These are phyloP conservation scores for Syrrhaptes paradoxus DNA, from an alignment of 2,113 vertebrate species.

Conservation along the genomic window DNA sequence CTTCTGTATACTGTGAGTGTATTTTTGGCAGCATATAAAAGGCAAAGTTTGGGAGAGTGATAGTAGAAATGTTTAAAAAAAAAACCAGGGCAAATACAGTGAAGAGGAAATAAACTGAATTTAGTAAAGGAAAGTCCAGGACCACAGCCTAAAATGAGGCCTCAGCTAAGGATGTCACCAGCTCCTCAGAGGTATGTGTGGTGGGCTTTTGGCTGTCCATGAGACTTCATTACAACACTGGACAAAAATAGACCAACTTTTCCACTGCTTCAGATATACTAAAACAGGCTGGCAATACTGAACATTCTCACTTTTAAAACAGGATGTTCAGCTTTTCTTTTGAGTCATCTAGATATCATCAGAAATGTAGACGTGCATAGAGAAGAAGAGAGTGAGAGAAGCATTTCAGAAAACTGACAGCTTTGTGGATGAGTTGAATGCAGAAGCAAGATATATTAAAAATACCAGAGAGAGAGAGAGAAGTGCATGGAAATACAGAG, in stretches of 20 bases:
- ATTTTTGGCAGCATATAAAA: not conserved
- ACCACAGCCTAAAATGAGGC: not conserved
- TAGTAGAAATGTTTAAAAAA: not conserved
- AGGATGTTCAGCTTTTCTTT: conserved; percentile 20
- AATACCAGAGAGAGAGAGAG: conserved; percentile 25
- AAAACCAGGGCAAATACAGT: not conserved
- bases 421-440: conserved; percentile 64
- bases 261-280: conserved; percentile 14
- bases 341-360: conserved; percentile 48
- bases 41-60: not conserved
- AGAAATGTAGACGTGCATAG: conserved; percentile 32
- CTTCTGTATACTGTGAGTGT: not conserved
- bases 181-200: not conserved
- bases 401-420: conserved; percentile 68
- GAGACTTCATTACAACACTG: conserved; percentile 17
- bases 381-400: not conserved
- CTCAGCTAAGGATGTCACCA: not conserved
- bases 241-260: not conserved
- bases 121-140: not conserved
- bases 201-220: not conserved
- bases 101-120: not conserved
- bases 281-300: conserved; percentile 5
- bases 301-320: conserved; percentile 18
- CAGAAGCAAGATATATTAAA: conserved; percentile 62
- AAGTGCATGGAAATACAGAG: conserved; percentile 30